Conservation (phyloP, 2,113 vertebrate genomes). For the Pedetes capensis region DNA sequence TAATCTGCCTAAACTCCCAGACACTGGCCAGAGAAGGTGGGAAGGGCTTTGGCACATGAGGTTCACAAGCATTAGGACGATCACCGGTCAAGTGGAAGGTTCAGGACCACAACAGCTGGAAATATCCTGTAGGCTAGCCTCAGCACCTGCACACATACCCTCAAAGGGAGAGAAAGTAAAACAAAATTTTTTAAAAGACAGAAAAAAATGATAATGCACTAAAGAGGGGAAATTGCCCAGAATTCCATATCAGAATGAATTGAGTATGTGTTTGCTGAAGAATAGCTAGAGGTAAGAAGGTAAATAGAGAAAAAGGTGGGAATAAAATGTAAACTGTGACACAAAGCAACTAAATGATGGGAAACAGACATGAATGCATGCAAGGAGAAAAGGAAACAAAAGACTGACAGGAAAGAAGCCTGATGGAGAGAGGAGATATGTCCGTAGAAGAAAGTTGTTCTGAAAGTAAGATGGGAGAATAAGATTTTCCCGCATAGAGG, state of each 20-base stretch:
- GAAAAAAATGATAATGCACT: background rate
- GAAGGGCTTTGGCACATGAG: background rate
- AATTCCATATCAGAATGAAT: background rate
- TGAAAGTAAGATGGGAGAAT: background rate
- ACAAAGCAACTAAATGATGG: background rate
- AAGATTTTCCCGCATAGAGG: background rate
- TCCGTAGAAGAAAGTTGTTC: background rate
- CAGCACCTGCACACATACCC: background rate
- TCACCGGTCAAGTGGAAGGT: background rate
- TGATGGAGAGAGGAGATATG: rapidly evolving
- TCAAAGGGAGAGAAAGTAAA: background rate
- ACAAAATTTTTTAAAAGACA: background rate
- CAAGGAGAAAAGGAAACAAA: background rate
- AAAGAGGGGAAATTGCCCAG: background rate
- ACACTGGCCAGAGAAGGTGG: background rate
- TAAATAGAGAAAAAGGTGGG: background rate
- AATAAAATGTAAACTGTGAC: background rate
- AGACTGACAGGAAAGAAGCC: background rate
- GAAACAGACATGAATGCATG: background rate
- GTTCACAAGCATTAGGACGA: background rate
- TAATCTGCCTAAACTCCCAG: background rate
- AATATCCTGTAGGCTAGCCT: background rate
- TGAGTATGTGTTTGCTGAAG: background rate
- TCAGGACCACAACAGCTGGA: background rate
- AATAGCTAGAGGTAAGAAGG: background rate